Evolutionary conservation across 2,888 invertebrate genomes (phyloP).

Genomic region (Matsumyia berberina): DNA sequence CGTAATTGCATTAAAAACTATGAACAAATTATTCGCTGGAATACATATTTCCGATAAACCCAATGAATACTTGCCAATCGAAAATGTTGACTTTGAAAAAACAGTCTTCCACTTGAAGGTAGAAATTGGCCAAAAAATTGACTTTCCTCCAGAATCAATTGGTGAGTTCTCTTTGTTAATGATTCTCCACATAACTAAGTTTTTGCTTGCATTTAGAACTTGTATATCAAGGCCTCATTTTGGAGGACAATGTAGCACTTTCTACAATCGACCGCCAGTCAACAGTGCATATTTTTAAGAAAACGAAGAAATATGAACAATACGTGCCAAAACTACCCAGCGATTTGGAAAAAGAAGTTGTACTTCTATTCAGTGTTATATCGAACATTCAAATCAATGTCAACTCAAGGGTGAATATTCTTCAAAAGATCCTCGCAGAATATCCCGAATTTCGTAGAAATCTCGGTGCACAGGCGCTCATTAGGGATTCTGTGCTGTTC

Average conservation of each 20-base stretch:
- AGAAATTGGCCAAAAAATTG: constrained; percentile 85
- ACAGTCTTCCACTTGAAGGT: constrained; percentile 86
- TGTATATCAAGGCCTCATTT: constrained; percentile 87
- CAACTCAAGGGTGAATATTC: constrained; percentile 85
- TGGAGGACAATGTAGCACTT: constrained; percentile 86
- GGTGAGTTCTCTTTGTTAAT: constrained; percentile 81
- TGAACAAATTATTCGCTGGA: constrained; percentile 84
- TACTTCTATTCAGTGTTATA: constrained; percentile 81
- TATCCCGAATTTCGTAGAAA: constrained; percentile 89
- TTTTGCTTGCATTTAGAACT: constrained; percentile 85
- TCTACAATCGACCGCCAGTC: constrained; percentile 86
- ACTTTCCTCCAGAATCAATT: constrained; percentile 85
- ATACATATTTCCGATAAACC: constrained; percentile 85
- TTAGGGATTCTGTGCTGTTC: constrained; percentile 90
- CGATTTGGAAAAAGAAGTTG: constrained; percentile 77
- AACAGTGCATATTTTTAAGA: constrained; percentile 86
- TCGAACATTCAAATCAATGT: constrained; percentile 84
- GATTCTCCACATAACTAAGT: neutral
- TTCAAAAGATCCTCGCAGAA: constrained; percentile 87
- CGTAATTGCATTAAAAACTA: constrained; percentile 53
- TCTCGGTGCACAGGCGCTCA: constrained; percentile 88
- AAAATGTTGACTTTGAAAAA: constrained; percentile 86
- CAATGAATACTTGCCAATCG: constrained; percentile 86
- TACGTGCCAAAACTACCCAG: constrained; percentile 77
- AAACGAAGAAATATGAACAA: constrained; percentile 79